Conservation (phyloP, 2,888 invertebrate genomes). For the Cremastinae sp. region DNA sequence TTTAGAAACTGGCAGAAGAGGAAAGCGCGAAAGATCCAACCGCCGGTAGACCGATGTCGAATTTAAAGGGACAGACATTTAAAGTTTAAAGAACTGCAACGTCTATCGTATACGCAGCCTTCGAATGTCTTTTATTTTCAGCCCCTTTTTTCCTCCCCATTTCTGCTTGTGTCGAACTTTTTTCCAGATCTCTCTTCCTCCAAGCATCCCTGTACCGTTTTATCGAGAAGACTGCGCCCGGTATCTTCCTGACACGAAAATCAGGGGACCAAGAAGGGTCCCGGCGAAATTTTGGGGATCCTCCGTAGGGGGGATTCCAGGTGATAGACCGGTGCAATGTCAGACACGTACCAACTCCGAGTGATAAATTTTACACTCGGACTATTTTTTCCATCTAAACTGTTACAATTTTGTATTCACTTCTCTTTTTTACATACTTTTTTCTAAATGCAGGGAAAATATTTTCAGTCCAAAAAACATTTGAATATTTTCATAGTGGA, state of each 20-base stretch:
- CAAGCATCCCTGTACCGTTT: conserved; percentile 50
- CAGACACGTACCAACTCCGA: conserved; percentile 15
- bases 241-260: conserved; percentile 43
- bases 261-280: conserved; percentile 33
- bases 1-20: conserved; percentile 18
- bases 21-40: conserved; percentile 41
- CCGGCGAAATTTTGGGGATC: conserved; percentile 37
- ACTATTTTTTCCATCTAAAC: conserved; percentile 31
- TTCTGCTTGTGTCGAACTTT: conserved; percentile 44
- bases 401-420: conserved; percentile 21
- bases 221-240: conserved; percentile 47
- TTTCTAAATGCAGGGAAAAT: not conserved
- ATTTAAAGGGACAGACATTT: conserved; percentile 67
- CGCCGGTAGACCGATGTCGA: conserved; percentile 53
- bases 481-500: not conserved
- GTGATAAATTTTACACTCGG: conserved; percentile 50
- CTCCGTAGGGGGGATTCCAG: conserved; percentile 41
- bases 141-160: conserved; percentile 43
- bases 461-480: not conserved
- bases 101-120: conserved; percentile 36
- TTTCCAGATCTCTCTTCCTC: conserved; percentile 55
- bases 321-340: conserved; percentile 43
- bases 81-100: conserved; percentile 64
- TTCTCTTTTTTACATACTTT: not conserved
- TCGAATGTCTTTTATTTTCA: conserved; percentile 34